Evolutionary conservation across 2,888 invertebrate genomes (phyloP).

Genomic region (Heliconius ethilla): DNA sequence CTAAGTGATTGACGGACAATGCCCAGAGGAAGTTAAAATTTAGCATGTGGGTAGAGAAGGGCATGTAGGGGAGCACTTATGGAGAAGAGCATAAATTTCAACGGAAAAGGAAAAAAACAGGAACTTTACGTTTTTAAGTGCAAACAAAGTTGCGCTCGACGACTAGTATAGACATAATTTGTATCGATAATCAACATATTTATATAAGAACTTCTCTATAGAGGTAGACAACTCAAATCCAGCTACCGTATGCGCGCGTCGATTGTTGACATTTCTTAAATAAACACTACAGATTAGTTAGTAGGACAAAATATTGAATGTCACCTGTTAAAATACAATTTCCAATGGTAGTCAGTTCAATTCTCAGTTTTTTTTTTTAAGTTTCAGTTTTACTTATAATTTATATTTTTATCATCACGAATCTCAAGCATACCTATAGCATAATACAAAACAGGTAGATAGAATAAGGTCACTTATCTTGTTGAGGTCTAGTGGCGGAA

Average conservation of each 20-base stretch:
- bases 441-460: not conserved
- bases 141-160: too few species aligned
- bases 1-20: too few species aligned
- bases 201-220: slow-evolving; percentile 32
- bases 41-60: too few species aligned
- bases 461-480: not conserved
- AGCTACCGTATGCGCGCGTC: slow-evolving; percentile 43
- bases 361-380: not conserved
- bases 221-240: slow-evolving; percentile 28
- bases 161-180: not conserved
- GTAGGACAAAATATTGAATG: slow-evolving; percentile 12
- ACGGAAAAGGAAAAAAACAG: too few species aligned
- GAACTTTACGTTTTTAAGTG: too few species aligned
- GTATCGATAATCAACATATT: slow-evolving; percentile 4
- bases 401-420: too few species aligned
- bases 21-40: too few species aligned
- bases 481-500: too few species aligned
- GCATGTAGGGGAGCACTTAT: too few species aligned
- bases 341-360: not conserved
- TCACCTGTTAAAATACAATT: slow-evolving; percentile 5
- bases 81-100: too few species aligned
- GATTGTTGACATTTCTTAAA: slow-evolving; percentile 35
- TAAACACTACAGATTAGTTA: slow-evolving; percentile 39
- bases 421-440: too few species aligned
- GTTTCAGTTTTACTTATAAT: too few species aligned